These are phyloP conservation scores for Myiothlypis chrysogaster DNA, from an alignment of 2,797 vertebrate species.

Conservation along the genomic window DNA sequence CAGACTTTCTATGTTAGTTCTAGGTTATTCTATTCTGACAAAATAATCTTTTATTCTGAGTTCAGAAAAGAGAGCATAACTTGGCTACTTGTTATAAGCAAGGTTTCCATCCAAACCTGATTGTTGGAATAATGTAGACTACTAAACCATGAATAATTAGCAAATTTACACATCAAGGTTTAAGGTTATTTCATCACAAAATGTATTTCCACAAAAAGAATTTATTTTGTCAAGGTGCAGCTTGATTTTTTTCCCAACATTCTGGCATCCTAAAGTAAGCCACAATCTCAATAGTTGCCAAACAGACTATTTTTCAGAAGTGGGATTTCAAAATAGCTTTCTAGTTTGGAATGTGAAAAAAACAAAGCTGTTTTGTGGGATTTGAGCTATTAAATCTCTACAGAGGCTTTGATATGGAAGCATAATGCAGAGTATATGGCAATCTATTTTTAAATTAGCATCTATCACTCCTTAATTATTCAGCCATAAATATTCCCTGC, in stretches of 20 bases:
- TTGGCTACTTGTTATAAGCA: not conserved
- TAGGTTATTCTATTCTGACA: not conserved
- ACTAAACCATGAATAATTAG: not conserved
- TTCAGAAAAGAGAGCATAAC: not conserved
- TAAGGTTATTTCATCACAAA: not conserved
- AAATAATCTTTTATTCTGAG: not conserved
- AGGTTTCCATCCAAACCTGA: not conserved
- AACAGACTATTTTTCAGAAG: not conserved
- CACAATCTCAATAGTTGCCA: not conserved
- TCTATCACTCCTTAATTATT: slow-evolving; percentile 28
- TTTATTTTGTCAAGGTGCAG: not conserved
- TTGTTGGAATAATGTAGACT: not conserved
- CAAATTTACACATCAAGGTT: not conserved
- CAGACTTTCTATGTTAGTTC: not conserved
- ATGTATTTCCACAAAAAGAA: not conserved
- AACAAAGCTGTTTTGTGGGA: not conserved
- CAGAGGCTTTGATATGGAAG: not conserved
- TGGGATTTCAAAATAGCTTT: not conserved
- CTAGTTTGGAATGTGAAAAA: not conserved
- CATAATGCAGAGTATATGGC: not conserved
- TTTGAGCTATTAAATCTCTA: not conserved
- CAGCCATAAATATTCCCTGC: not conserved
- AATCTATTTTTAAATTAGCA: slow-evolving; percentile 23
- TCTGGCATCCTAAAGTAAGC: not conserved
- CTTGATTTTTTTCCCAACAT: not conserved